Evolutionary conservation across 2,888 invertebrate genomes (phyloP).

Genomic region (Drosophila hamatofila): DNA sequence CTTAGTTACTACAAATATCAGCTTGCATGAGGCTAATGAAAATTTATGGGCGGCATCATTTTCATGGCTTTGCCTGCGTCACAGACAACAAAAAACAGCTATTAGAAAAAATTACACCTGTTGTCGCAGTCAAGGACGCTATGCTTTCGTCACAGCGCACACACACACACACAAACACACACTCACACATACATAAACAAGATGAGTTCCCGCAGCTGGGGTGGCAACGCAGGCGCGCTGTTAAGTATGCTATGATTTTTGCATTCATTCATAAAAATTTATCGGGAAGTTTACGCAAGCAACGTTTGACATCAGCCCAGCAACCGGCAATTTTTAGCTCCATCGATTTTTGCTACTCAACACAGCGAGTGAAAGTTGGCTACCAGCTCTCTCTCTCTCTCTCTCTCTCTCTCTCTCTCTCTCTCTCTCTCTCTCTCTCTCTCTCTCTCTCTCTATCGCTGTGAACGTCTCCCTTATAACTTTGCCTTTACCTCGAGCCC

Average conservation of each 20-base stretch:
- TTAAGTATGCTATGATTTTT: conserved; percentile 72
- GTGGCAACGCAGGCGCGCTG: conserved; percentile 66
- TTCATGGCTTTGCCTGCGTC: conserved; percentile 58
- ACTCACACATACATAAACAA: conserved; percentile 4
- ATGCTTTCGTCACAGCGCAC: conserved; percentile 73
- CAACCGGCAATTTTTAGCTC: conserved; percentile 75
- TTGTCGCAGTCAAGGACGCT: conserved; percentile 72
- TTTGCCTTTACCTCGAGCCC: background rate
- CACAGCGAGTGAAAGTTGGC: conserved; percentile 41
- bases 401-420: background rate
- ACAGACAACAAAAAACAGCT: conserved; percentile 25
- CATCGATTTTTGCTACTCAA: conserved; percentile 65
- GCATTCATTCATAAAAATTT: conserved; percentile 76
- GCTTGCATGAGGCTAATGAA: conserved; percentile 42
- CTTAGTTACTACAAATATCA: conserved; percentile 35
- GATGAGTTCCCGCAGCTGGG: background rate
- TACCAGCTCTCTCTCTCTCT: background rate
- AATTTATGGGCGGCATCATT: conserved; percentile 61
- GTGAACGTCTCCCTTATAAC: background rate
- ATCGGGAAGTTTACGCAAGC: conserved; percentile 71
- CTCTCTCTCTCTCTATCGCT: background rate
- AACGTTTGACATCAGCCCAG: conserved; percentile 19
- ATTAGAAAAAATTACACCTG: conserved; percentile 64
- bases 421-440: background rate
- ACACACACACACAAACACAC: conserved; percentile 20